A percentile compares a stretch with the other conserved stretches of the same genome.
These are phyloP conservation scores for Bradypodion ventrale DNA, from an alignment of 2,797 vertebrate genomes.

Conservation along the genomic window DNA sequence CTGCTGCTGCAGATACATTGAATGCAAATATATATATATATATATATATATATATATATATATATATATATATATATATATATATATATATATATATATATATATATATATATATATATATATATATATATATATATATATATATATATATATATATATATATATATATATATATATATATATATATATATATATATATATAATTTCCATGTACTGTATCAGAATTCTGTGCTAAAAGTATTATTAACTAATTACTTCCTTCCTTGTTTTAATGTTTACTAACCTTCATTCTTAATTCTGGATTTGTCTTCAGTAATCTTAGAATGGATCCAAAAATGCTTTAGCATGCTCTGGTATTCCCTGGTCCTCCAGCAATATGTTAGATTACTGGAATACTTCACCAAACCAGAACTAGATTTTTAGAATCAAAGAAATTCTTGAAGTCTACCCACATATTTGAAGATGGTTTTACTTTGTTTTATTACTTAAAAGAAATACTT, in stretches of 20 bases:
- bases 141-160: too few species aligned
- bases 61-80: too few species aligned
- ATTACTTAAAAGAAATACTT: background rate
- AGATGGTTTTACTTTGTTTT: background rate
- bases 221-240: background rate
- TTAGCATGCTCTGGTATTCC: background rate
- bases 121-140: too few species aligned
- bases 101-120: too few species aligned
- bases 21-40: too few species aligned
- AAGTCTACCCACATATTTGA: slow-evolving; percentile 1
- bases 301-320: slow-evolving; percentile 33
- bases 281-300: background rate
- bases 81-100: too few species aligned
- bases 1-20: background rate
- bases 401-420: slow-evolving; percentile 26
- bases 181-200: too few species aligned
- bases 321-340: background rate
- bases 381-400: slow-evolving; percentile 8
- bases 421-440: background rate
- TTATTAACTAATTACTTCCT: background rate
- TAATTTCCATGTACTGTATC: background rate
- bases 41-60: too few species aligned
- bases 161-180: too few species aligned
- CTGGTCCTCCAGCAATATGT: background rate
- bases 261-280: slow-evolving; percentile 1